Evolutionary conservation across 2,888 invertebrate species (phyloP).

Genomic region (Boloria euphrosyne): DNA sequence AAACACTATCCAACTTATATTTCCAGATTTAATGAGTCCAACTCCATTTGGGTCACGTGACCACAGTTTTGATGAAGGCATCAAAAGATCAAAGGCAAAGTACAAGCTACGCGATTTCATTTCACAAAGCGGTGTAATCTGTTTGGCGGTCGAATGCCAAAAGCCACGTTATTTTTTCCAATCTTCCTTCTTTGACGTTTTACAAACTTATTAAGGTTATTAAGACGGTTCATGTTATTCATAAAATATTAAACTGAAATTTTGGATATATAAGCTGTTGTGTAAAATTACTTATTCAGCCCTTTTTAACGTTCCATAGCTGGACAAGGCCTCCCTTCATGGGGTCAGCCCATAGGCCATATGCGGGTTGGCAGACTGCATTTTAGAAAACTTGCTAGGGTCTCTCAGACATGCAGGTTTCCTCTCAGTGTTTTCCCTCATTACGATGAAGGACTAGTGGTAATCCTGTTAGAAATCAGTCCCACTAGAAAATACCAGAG

Average conservation of each 20-base stretch:
- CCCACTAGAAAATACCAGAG: too few species aligned
- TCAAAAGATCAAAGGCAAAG: constrained; percentile 20
- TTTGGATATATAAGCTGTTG: not conserved
- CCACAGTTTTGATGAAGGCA: constrained; percentile 9
- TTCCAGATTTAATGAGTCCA: not conserved
- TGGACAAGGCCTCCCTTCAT: too few species aligned
- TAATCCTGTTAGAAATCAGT: too few species aligned
- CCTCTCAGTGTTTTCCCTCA: too few species aligned
- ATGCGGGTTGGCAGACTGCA: too few species aligned
- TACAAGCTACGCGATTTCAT: constrained; percentile 20
- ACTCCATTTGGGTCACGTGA: constrained; percentile 15
- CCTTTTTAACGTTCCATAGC: too few species aligned
- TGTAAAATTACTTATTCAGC: too few species aligned
- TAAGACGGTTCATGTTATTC: not conserved
- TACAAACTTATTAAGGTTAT: constrained; percentile 8
- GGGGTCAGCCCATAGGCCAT: too few species aligned
- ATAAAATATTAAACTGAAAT: not conserved
- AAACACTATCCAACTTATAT: not conserved
- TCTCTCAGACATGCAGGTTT: too few species aligned
- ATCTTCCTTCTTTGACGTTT: constrained; percentile 14
- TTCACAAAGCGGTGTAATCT: constrained; percentile 24
- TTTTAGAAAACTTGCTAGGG: too few species aligned
- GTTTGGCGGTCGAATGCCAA: constrained; percentile 18
- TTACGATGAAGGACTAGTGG: too few species aligned
- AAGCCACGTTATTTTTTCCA: constrained; percentile 12